Conservation (phyloP, 1,140 invertebrate genomes). For the Drosophila kohkoa region DNA sequence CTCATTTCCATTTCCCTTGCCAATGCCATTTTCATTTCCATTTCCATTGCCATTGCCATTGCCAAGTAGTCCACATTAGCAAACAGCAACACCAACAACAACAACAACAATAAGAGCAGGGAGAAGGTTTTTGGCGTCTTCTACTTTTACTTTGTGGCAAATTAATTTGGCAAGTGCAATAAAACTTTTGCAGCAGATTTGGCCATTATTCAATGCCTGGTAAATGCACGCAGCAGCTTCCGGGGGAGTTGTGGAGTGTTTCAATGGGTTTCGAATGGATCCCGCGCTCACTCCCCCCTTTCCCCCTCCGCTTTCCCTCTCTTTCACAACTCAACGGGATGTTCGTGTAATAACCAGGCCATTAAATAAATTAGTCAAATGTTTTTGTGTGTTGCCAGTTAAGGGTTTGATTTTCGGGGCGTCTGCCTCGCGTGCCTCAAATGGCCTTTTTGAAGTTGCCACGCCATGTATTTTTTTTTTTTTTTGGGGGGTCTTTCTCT, state of each 20-base stretch:
- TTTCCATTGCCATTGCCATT: conserved; percentile 44
- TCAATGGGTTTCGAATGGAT: conserved; percentile 2
- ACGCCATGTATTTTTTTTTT: background rate
- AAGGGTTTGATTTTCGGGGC: background rate
- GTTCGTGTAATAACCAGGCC: conserved; percentile 65
- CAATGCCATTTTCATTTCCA: conserved; percentile 19
- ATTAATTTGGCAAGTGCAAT: conserved; percentile 68
- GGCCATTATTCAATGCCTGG: conserved; percentile 58
- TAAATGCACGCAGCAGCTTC: conserved; percentile 35
- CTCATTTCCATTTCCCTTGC: conserved; percentile 45
- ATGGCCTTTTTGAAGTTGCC: conserved; percentile 11
- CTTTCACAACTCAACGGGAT: conserved; percentile 23
- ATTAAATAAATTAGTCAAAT: conserved; percentile 68
- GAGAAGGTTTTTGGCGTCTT: conserved; percentile 18
- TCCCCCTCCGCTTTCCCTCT: background rate
- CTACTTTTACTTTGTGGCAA: conserved; percentile 52
- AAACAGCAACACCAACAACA: conserved; percentile 30
- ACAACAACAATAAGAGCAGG: conserved; percentile 12
- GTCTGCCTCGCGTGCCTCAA: conserved; percentile 16
- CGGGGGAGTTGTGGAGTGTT: background rate
- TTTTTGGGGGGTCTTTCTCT: no score
- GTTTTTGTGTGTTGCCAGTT: conserved; percentile 52
- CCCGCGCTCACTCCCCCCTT: no score
- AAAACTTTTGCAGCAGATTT: conserved; percentile 67
- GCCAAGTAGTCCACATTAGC: conserved; percentile 50